phyloP scores from a whole-genome alignment of 2,797 vertebrate genomes.

The Peromyscus eremicus region DNA sequence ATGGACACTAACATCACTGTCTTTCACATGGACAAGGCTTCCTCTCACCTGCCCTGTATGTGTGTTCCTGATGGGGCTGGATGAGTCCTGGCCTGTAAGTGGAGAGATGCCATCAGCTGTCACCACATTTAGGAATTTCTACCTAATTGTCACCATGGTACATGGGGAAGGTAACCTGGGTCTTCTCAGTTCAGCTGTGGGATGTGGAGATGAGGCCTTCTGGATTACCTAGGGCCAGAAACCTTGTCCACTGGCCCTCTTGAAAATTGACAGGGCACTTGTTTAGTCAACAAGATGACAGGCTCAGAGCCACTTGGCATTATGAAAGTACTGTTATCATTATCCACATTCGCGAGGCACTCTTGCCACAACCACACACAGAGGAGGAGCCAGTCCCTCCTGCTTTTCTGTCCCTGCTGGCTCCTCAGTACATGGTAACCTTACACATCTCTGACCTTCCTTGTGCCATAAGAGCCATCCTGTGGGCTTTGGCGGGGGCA shows the following conservation, averaged over 20 bases:
- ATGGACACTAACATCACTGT: neutral
- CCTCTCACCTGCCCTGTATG: neutral
- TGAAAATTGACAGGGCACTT: neutral
- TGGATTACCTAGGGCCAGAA: fast-evolving
- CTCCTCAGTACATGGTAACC: neutral
- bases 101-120: neutral
- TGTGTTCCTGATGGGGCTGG: neutral
- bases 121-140: neutral
- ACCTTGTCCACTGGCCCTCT: neutral
- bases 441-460: neutral
- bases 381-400: neutral
- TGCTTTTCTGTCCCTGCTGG: neutral
- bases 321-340: neutral
- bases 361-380: neutral
- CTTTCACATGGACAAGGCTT: neutral
- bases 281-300: neutral
- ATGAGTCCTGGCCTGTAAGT: neutral
- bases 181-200: neutral
- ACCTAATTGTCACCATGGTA: neutral
- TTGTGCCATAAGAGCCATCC: neutral
- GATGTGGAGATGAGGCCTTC: neutral
- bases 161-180: neutral
- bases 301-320: neutral
- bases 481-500: neutral
- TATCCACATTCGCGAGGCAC: neutral